Evolutionary conservation across 2,113 vertebrate genomes (phyloP).

Genomic region (Lophura nycthemera): DNA sequence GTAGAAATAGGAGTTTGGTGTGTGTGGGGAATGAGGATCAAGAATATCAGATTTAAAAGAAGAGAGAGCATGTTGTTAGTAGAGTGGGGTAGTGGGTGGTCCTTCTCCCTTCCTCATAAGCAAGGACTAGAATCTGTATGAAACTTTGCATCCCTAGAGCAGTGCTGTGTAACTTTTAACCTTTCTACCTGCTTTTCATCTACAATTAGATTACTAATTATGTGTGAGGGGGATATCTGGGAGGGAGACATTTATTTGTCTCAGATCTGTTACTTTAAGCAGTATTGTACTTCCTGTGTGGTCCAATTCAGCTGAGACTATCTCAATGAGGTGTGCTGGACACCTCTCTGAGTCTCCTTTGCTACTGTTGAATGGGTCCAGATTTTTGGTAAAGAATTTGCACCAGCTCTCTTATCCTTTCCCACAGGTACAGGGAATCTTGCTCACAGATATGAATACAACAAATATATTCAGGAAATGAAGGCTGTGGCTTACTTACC

Average conservation of each 20-base stretch:
- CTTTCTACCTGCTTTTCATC: neutral
- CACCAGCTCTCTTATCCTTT: neutral
- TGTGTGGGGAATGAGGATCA: neutral
- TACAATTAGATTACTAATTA: neutral
- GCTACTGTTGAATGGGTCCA: accelerated
- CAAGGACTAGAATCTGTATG: neutral
- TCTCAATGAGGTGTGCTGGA: neutral
- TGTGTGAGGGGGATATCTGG: neutral
- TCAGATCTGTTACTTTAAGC: neutral
- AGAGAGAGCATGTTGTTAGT: neutral
- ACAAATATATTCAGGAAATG: neutral
- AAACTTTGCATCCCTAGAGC: neutral
- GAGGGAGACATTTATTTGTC: neutral
- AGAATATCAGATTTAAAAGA: neutral
- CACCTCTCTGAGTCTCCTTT: accelerated
- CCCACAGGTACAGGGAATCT: neutral
- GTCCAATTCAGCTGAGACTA: neutral
- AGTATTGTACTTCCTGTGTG: accelerated
- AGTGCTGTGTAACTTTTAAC: neutral
- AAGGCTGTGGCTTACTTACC: neutral
- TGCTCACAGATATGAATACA: neutral
- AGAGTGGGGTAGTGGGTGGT: neutral
- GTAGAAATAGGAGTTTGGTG: accelerated
- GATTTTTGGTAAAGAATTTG: neutral
- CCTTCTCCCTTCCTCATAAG: neutral